Evolutionary conservation across 2,797 vertebrate species (phyloP), one percentile per base, ranked within the genome.

Genomic region (Fratercula arctica): DNA sequence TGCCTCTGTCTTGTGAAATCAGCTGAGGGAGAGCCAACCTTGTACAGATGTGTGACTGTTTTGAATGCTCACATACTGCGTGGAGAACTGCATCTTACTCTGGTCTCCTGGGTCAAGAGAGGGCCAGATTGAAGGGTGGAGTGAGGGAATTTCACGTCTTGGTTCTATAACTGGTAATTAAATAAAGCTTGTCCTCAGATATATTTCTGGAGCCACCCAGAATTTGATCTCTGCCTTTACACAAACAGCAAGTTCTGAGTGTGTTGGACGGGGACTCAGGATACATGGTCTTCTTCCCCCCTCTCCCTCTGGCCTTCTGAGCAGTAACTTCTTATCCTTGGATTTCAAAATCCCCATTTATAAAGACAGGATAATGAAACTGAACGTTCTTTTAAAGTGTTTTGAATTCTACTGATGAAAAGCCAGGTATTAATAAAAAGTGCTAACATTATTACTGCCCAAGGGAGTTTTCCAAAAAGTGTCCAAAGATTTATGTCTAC

Each of bases 51-150:
- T 82, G 59, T 79, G 87, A 48, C 45, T 85, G 31, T 54, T 75
- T 67, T 61, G 72, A 76, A 80, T 26, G 37, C 46, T 92, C 64
- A 43, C 16, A 43, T 13, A 33, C 24, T 16, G 43, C 3, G 1
- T 80, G 8, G 59, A 88, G 89, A 90, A 64, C 56, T 35, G 48
- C 41, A 37, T 89, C 61, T 70, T 43, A 8, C 35, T 39, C 35
- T 76, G 28, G 54, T 83, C 73, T 91, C 89, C 77, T 90, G 90
- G 60, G 80, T 61, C 25, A 91, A 61, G 21, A 54, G 24, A 82
- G 46, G 73, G 89, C 87, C 87, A 92, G 77, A 80, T 57, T 60
- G 37, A 54, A 83, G 94, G 84, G 90, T 69, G 77, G 95, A 86
- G 87, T 28, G 6, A 76, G 53, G 37, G 35, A 79, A 12, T 68